Evolutionary conservation across 2,888 invertebrate genomes (phyloP).

Genomic region (Xanthorhoe spadicearia): DNA sequence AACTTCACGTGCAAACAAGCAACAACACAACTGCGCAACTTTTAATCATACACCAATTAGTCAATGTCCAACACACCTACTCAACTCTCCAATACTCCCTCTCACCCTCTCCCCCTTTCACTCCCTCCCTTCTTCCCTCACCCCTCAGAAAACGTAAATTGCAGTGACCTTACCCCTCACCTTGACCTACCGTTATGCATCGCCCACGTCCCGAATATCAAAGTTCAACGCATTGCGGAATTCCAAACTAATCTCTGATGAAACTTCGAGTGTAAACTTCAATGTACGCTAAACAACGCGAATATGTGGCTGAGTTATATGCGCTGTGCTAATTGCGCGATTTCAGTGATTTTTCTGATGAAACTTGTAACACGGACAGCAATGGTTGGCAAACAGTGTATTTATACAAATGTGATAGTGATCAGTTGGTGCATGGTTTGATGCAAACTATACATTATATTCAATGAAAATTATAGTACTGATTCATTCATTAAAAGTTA

Average conservation of each 20-base stretch:
- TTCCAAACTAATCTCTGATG: slow-evolving; percentile 3
- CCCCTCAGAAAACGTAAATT: slow-evolving; percentile 38
- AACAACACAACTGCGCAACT: neutral
- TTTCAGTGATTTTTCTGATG: neutral
- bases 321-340: neutral
- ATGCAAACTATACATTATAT: no score
- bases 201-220: slow-evolving; percentile 57
- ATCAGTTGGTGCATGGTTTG: no score
- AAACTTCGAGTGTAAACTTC: neutral
- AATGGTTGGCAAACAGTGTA: neutral
- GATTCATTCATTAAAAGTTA: no score
- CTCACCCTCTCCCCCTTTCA: neutral
- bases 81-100: slow-evolving; percentile 7
- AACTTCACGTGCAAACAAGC: neutral
- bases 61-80: neutral
- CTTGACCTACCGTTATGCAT: slow-evolving; percentile 51
- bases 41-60: slow-evolving; percentile 2
- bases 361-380: neutral
- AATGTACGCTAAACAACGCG: slow-evolving; percentile 6
- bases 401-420: neutral
- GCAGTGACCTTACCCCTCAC: slow-evolving; percentile 63
- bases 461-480: no score
- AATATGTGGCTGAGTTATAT: neutral
- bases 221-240: slow-evolving; percentile 48
- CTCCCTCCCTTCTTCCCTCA: neutral